Conservation (phyloP, 2,113 vertebrate genomes). For the Oenanthe oenanthe region DNA sequence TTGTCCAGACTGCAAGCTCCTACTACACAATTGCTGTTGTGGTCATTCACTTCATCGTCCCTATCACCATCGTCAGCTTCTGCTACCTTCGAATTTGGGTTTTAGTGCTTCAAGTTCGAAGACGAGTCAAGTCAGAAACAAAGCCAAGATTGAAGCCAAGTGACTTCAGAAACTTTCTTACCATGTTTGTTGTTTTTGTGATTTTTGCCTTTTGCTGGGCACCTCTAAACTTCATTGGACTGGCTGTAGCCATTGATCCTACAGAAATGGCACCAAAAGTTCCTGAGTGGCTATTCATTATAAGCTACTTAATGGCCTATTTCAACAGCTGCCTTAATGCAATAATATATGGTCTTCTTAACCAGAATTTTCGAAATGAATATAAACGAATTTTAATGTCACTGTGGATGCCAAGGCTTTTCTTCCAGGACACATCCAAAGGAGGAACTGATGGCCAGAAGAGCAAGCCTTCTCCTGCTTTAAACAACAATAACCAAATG, state of each 20-base stretch:
- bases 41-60: slow-evolving; percentile 88
- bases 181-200: slow-evolving; percentile 93
- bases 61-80: slow-evolving; percentile 88
- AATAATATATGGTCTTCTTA: slow-evolving; percentile 90
- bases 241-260: slow-evolving; percentile 86
- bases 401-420: slow-evolving; percentile 83
- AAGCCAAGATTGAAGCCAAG: slow-evolving; percentile 77
- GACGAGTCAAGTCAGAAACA: slow-evolving; percentile 83
- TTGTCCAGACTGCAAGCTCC: slow-evolving; percentile 86
- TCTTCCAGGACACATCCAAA: slow-evolving; percentile 83
- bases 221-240: slow-evolving; percentile 89
- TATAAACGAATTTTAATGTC: slow-evolving; percentile 87
- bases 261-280: slow-evolving; percentile 81
- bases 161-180: slow-evolving; percentile 88
- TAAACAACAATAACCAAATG: slow-evolving; percentile 81
- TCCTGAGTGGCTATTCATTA: slow-evolving; percentile 89
- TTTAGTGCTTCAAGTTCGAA: slow-evolving; percentile 86
- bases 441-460: slow-evolving; percentile 78
- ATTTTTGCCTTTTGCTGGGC: slow-evolving; percentile 94
- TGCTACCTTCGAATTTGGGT: slow-evolving; percentile 92
- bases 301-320: slow-evolving; percentile 94
- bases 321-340: slow-evolving; percentile 96
- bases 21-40: slow-evolving; percentile 85
- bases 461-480: slow-evolving; percentile 82
- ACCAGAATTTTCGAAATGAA: slow-evolving; percentile 91